These are phyloP conservation scores for Chaetoderma sp. DNA, from an alignment of 2,888 invertebrate genomes.

Conservation along the genomic window DNA sequence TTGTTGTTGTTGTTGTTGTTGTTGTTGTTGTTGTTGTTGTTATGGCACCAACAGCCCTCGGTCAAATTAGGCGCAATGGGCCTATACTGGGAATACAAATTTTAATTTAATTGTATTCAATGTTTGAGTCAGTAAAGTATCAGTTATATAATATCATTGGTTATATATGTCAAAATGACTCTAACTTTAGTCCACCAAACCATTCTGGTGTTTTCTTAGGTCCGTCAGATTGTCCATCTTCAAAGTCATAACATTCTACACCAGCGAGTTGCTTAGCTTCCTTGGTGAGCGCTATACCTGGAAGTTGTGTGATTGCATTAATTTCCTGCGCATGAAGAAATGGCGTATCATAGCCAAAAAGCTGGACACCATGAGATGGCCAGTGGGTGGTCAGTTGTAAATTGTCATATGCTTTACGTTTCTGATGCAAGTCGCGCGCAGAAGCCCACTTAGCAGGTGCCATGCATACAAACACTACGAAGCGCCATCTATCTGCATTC, in stretches of 20 bases:
- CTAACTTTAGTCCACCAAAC: not conserved
- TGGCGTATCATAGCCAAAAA: constrained; percentile 6
- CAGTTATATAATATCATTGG: too few relatives aligned
- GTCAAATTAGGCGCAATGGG: too few relatives aligned
- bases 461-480: constrained; percentile 32
- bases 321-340: not conserved
- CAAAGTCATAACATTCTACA: constrained; percentile 37
- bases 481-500: constrained; percentile 35
- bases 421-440: constrained; percentile 28
- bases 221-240: constrained; percentile 40
- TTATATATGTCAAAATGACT: too few relatives aligned
- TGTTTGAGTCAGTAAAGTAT: too few relatives aligned
- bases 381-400: constrained; percentile 41
- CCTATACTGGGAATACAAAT: too few relatives aligned
- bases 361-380: constrained; percentile 35
- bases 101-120: too few relatives aligned
- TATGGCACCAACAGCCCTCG: too few relatives aligned
- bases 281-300: constrained; percentile 43
- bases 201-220: not conserved
- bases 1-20: not conserved
- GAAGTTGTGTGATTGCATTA: constrained; percentile 35
- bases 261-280: constrained; percentile 44
- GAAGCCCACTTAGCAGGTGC: constrained; percentile 37
- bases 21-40: not conserved
- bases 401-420: constrained; percentile 34